Evolutionary conservation across 2,888 invertebrate genomes (phyloP), one percentile per base, ranked within the genome.

Genomic region (Drosophila acutilabella): DNA sequence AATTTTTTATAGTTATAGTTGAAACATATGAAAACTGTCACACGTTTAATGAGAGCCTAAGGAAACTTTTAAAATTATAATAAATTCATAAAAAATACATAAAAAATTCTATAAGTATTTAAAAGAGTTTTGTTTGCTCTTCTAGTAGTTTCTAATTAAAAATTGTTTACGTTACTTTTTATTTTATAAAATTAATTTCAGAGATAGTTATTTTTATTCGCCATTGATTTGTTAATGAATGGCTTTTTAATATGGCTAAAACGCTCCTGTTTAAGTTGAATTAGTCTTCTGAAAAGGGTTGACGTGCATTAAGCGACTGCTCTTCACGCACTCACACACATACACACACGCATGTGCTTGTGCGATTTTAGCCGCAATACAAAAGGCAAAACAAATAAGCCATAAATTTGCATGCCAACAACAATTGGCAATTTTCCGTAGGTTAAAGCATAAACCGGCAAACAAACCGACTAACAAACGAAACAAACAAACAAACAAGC

Each of bases 391-490:
- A 69, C 78, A 82, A 76, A 78, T 77, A 82, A 80, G 81, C 80
- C 80, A 90, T 89, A 89, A 90, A 91, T 91, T 90, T 90, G 82
- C 89, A 90, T 87, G 87, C 81, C 78, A 77, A 75, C 80, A 81
- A 84, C 80, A 81, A 84, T 83, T 86, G 89, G 80, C 80, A 77
- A 88, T 84, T 84, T 86, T 84, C 81, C 75, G 76, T 81, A 82
- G 85, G 80, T 79, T 80, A 81, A 80, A 70, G 69, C 69, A 71
- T 68, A 74, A 74, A 72, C 64, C 47, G 64, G 61, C 64, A 70
- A 68, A 73, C 75, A 73, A 75, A 68, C 79, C 60, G 71, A 68
- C 61, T 60, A 73, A 71, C 79, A 76, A 77, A 74, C 77, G 72
- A 84, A 72, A 64, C 74, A 71, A 64, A 65, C 71, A 56, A 68